phyloP scores from a whole-genome alignment of 2,113 vertebrate genomes.

The Chascanopsetta lugubris region DNA sequence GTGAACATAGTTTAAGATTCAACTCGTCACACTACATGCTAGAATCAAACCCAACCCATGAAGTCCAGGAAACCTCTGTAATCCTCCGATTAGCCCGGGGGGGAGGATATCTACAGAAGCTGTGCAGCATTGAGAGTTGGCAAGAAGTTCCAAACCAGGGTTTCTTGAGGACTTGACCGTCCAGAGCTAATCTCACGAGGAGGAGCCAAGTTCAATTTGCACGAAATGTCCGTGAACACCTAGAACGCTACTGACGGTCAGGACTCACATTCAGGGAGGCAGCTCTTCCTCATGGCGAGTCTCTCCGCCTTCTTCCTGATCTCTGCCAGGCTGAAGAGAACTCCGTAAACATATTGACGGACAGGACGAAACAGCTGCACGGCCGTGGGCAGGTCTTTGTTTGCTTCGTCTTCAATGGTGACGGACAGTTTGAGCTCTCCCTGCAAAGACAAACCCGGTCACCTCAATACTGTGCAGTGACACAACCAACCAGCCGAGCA shows the following conservation, averaged over 20 bases:
- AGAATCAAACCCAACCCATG: too few relatives aligned
- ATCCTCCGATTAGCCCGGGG: too few relatives aligned
- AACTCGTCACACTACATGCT: background rate
- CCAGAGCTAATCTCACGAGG: too few relatives aligned
- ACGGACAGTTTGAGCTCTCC: conserved; percentile 97
- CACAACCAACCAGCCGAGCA: background rate
- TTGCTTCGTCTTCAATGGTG: conserved; percentile 97
- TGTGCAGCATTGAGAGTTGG: too few relatives aligned
- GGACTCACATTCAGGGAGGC: conserved; percentile 85
- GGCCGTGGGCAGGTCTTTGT: conserved; percentile 95
- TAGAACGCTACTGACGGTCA: background rate
- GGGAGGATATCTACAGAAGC: too few relatives aligned
- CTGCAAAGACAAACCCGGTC: conserved; percentile 72
- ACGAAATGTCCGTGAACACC: too few relatives aligned
- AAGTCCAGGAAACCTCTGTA: too few relatives aligned
- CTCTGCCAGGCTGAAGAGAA: conserved; percentile 96
- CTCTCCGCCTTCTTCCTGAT: conserved; percentile 94
- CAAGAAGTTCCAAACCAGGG: too few relatives aligned
- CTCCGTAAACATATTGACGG: conserved; percentile 96
- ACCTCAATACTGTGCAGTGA: background rate
- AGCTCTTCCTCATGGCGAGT: conserved; percentile 92
- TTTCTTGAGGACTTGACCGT: too few relatives aligned
- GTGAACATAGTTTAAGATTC: too few relatives aligned
- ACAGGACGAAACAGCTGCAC: conserved; percentile 93
- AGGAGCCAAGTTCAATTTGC: too few relatives aligned